Base-by-base conservation (phyloP, 2,113 vertebrate genomes). In the Antennarius striatus region DNA sequence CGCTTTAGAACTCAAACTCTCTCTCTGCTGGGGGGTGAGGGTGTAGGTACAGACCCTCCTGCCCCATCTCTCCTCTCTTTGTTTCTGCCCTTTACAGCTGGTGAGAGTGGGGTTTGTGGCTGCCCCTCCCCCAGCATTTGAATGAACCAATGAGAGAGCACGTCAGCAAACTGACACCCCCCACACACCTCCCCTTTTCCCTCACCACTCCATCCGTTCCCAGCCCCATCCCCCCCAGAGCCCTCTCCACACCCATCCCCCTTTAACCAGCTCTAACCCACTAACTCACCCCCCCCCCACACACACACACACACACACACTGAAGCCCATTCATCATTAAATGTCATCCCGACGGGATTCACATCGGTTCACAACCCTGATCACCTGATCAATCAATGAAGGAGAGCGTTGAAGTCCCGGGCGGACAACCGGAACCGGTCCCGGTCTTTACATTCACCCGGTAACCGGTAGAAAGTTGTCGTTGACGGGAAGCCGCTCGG, bases 71-170 rank as follows among this genome's bases (percentile, higher is more conserved):
- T 55, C 46, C 65, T 76, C 65, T 76, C 88, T 89, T 88, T 91
- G 78, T 90, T 90, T 88, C 87, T 77, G 54, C 79, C 86, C 81
- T 77, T 88, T 89, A 90, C 92, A 92, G 91, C 92, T 92, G 91
- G 90, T 88, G 89, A 88, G 85, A 86, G 84, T 84, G 85, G 86
- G 79, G 79, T 87, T 78, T 74, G 83, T 78, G 69, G 70, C 82
- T 86, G 90, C 89, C 92, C 91, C 91, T 91, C 92, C 92, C 88
- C 90, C 91, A 82, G 76, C 67, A 29, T 92, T 92, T 89, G 84
- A 92, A 92, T 85, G 80, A 86, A 83, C 92, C 91, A 92, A 93
- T 92, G 82, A 90, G 87, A 85, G 72, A 74, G 74, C 87, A 88
- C 67, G 73, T 90, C 86, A 90, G 88, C 72, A 78, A 77, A 83